A percentile compares a stretch with the other conserved stretches of the same genome.
Evolutionary conservation across 2,888 invertebrate species (phyloP).

Genomic region (Auanema freiburgensis): DNA sequence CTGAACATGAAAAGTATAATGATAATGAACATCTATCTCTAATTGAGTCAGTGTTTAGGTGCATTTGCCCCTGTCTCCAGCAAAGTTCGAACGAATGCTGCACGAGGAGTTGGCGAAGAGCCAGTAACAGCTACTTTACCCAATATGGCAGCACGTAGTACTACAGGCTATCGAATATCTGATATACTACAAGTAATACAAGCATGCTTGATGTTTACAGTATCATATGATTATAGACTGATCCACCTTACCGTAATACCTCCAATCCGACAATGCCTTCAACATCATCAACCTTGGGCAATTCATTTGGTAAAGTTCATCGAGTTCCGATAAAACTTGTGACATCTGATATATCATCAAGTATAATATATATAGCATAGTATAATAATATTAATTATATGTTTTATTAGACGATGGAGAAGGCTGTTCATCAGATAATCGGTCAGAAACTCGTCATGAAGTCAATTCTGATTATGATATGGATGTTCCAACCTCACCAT

Average conservation of each 20-base stretch:
- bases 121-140: too few relatives aligned
- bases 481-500: conserved; percentile 42
- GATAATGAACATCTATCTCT: too few relatives aligned
- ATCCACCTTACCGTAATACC: neutral
- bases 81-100: neutral
- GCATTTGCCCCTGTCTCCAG: conserved; percentile 32
- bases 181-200: conserved; percentile 21
- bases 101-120: neutral
- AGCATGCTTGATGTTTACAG: too few relatives aligned
- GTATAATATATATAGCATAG: conserved; percentile 2
- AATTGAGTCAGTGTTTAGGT: conserved; percentile 16
- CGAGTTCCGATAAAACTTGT: conserved; percentile 24
- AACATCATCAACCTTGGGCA: neutral
- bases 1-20: conserved; percentile 45
- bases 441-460: conserved; percentile 25
- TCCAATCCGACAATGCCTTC: neutral
- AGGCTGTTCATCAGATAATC: conserved; percentile 26
- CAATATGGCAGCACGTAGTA: neutral
- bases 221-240: neutral
- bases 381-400: neutral
- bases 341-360: conserved; percentile 7
- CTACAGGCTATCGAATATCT: conserved; percentile 14
- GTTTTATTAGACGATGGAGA: conserved; percentile 18
- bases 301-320: conserved; percentile 18
- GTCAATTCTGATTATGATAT: conserved; percentile 31